Percentiles rank a stretch among this genome's conserved stretches.
phyloP scores from a whole-genome alignment of 2,888 invertebrate species.

The Bibio marci region DNA sequence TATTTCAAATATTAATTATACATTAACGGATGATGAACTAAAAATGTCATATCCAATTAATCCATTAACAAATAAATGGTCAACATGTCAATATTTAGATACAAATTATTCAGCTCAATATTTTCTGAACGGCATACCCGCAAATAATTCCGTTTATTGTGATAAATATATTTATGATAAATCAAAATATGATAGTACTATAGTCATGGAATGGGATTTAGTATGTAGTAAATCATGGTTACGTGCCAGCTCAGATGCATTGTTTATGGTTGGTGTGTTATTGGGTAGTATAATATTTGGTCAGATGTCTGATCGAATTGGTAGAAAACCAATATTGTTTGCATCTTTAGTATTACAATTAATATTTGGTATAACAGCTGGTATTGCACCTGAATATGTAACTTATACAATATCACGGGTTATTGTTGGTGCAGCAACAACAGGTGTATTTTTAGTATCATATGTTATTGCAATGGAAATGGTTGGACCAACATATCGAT shows the following conservation, averaged over 20 bases:
- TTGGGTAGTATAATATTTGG: constrained; percentile 55
- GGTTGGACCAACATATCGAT: constrained; percentile 48
- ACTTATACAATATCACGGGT: constrained; percentile 46
- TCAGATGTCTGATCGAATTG: constrained; percentile 52
- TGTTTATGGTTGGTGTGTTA: constrained; percentile 57
- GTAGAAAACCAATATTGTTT: constrained; percentile 55
- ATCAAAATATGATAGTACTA: constrained; percentile 39
- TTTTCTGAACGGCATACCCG: constrained; percentile 17
- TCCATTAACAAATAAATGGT: constrained; percentile 26
- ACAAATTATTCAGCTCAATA: constrained; percentile 25
- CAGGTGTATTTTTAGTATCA: constrained; percentile 53
- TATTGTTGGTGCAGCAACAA: constrained; percentile 54
- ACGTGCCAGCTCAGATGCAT: constrained; percentile 44
- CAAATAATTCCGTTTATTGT: constrained; percentile 27
- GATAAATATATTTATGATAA: constrained; percentile 41
- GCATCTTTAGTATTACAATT: constrained; percentile 51
- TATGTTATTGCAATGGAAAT: constrained; percentile 58
- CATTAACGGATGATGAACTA: constrained; percentile 28
- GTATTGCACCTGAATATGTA: constrained; percentile 48
- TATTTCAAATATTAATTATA: constrained; percentile 3
- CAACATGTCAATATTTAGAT: constrained; percentile 35
- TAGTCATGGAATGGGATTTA: constrained; percentile 51
- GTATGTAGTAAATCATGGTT: constrained; percentile 46
- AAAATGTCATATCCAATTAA: constrained; percentile 38
- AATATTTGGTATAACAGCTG: constrained; percentile 45